Conservation (phyloP, 1,140 invertebrate species). For the Anagrus nilaparvatae region DNA sequence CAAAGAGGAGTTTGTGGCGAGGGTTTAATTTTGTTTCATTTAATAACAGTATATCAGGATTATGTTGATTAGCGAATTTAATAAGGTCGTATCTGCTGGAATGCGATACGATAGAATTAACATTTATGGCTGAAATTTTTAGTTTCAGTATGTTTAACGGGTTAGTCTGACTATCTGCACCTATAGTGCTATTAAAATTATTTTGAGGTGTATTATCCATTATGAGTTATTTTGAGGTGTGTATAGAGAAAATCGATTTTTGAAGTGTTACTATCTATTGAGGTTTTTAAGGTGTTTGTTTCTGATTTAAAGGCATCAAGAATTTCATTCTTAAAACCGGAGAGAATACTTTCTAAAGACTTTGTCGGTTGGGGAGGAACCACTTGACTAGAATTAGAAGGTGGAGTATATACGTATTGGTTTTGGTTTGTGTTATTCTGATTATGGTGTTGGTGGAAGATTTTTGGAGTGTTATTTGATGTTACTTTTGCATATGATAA, state of each 20-base stretch:
- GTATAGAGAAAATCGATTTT: neutral
- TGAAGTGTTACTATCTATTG: neutral
- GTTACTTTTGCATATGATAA: neutral
- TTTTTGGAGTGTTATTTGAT: neutral
- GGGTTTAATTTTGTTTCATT: slow-evolving; percentile 1
- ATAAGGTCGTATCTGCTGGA: neutral
- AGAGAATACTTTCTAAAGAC: no score
- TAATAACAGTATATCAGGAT: neutral
- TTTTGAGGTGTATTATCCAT: neutral
- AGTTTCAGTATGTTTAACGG: neutral
- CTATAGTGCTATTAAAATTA: neutral
- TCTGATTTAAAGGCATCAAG: no score
- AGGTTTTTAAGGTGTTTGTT: no score
- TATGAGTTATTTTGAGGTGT: neutral
- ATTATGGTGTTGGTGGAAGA: neutral
- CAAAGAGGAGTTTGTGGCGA: no score
- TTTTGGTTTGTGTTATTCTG: no score
- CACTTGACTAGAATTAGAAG: no score
- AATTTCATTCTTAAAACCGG: no score
- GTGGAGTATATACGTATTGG: no score
- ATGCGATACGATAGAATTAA: neutral
- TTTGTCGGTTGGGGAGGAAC: no score
- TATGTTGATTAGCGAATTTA: slow-evolving; percentile 2
- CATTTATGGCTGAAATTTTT: neutral
- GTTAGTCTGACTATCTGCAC: neutral